Conservation (phyloP, 2,888 invertebrate genomes). For the Eucera pruinosa region DNA sequence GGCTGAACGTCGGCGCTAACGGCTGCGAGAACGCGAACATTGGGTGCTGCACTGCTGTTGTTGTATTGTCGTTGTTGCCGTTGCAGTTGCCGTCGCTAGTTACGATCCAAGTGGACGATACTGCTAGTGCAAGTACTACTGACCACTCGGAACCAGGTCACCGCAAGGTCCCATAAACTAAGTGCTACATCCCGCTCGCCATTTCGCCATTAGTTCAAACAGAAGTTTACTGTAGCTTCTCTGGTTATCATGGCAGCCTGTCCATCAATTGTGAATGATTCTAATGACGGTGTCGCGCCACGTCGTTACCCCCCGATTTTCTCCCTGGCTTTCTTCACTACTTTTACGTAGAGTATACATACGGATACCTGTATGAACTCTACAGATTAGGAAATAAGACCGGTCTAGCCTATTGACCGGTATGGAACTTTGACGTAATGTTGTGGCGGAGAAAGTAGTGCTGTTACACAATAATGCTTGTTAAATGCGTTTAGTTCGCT, state of each 20-base stretch:
- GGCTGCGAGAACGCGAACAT: constrained; percentile 49
- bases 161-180: constrained; percentile 75
- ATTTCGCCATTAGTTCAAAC: constrained; percentile 31
- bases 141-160: constrained; percentile 66
- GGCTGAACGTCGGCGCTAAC: constrained; percentile 50
- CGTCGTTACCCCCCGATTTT: too few relatives aligned
- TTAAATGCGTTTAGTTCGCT: background rate
- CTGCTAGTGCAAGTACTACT: constrained; percentile 36
- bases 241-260: background rate
- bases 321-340: too few relatives aligned
- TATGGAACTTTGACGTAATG: background rate
- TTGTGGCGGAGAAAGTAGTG: background rate
- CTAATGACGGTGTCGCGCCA: too few relatives aligned
- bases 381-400: background rate
- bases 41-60: constrained; percentile 52
- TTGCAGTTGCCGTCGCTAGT: constrained; percentile 60
- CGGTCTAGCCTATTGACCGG: background rate
- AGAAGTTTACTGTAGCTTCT: constrained; percentile 13
- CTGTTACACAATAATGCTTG: background rate
- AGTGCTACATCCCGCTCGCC: constrained; percentile 49
- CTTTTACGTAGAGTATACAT: too few relatives aligned
- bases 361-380: background rate
- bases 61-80: constrained; percentile 53
- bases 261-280: too few relatives aligned
- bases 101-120: constrained; percentile 66